phyloP scores from a whole-genome alignment of 2,113 vertebrate species.

The Guaruba guarouba region DNA sequence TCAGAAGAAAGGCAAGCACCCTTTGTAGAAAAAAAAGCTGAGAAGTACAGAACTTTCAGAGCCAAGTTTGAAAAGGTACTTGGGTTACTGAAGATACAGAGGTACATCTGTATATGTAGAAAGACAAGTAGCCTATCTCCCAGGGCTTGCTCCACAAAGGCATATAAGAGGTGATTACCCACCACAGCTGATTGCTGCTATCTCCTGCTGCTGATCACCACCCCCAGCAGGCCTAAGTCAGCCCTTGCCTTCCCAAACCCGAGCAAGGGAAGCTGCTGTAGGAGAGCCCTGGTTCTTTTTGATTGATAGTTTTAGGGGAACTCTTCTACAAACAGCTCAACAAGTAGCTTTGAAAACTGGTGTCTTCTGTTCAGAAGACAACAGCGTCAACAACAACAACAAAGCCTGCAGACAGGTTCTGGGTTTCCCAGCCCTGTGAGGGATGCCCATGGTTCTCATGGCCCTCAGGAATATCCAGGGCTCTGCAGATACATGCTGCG shows the following conservation, averaged over 20 bases:
- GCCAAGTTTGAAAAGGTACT: background rate
- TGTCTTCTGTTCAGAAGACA: background rate
- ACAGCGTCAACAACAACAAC: rapidly evolving
- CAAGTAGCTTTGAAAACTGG: background rate
- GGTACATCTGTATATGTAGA: rapidly evolving
- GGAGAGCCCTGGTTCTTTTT: background rate
- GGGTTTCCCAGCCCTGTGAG: background rate
- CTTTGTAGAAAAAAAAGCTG: background rate
- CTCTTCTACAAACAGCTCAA: background rate
- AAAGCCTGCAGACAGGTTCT: background rate
- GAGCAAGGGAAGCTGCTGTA: background rate
- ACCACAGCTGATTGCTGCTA: background rate
- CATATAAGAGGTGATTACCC: background rate
- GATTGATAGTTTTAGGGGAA: background rate
- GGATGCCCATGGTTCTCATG: rapidly evolving
- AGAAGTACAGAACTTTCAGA: background rate
- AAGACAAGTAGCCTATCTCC: background rate
- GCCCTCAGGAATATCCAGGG: background rate
- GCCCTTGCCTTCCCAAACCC: background rate
- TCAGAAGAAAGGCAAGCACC: background rate
- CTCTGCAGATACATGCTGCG: background rate
- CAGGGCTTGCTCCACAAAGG: background rate
- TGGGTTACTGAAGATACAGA: background rate
- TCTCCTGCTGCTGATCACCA: background rate
- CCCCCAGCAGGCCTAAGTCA: background rate